Evolutionary conservation across 2,888 invertebrate species (phyloP).

Genomic region (Ormyrus thymus): DNA sequence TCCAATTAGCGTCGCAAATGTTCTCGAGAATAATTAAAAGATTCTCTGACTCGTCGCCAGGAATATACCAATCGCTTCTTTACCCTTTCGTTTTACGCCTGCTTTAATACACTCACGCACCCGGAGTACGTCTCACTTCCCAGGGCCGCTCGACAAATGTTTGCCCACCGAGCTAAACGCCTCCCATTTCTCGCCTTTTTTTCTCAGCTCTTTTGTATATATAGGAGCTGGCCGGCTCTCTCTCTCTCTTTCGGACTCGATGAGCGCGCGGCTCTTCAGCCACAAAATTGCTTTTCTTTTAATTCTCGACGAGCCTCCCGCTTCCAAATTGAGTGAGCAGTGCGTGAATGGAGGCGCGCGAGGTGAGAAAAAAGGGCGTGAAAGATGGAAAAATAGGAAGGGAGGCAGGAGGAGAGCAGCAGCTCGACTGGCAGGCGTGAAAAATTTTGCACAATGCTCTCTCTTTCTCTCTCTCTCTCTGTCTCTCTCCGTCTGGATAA

Average conservation of each 20-base stretch:
- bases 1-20: too few relatives aligned
- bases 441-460: constrained; percentile 68
- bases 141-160: constrained; percentile 31
- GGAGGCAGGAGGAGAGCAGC: neutral
- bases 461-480: too few relatives aligned
- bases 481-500: constrained; percentile 42
- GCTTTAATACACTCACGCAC: neutral
- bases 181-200: constrained; percentile 27
- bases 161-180: constrained; percentile 36
- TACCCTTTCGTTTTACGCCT: constrained; percentile 25
- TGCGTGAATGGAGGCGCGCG: neutral
- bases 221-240: neutral
- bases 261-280: neutral
- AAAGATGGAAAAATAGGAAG: constrained; percentile 13
- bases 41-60: too few relatives aligned
- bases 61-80: too few relatives aligned
- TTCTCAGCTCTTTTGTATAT: constrained; percentile 11
- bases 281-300: constrained; percentile 39
- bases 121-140: constrained; percentile 4
- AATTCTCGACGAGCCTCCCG: constrained; percentile 8
- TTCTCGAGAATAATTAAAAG: too few relatives aligned
- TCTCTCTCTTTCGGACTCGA: neutral
- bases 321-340: constrained; percentile 32
- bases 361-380: neutral
- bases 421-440: constrained; percentile 68